These are phyloP conservation scores for Parnassius apollo DNA, from an alignment of 2,888 invertebrate species.

Conservation along the genomic window DNA sequence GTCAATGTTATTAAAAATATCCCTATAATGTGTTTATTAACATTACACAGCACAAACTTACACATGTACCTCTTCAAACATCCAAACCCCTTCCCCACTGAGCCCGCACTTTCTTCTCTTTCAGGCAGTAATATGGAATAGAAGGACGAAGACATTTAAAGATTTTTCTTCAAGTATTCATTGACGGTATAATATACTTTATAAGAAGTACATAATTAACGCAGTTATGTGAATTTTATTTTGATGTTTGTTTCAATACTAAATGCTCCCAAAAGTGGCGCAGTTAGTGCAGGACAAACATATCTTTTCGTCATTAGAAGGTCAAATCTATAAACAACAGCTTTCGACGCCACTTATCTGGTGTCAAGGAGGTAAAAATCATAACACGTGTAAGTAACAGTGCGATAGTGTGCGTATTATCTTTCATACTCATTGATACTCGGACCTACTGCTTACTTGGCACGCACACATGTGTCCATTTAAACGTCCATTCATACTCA, in stretches of 20 bases:
- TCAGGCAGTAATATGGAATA: no score
- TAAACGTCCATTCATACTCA: slow-evolving; percentile 30
- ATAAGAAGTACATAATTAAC: no score
- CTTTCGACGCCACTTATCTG: slow-evolving; percentile 20
- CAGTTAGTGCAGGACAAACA: neutral
- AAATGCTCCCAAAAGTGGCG: neutral
- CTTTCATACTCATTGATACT: slow-evolving; percentile 4
- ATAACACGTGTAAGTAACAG: slow-evolving; percentile 1
- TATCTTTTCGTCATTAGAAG: slow-evolving; percentile 3
- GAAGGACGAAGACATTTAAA: no score
- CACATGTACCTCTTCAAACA: no score
- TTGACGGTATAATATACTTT: no score
- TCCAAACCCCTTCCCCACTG: no score
- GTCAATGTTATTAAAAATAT: no score
- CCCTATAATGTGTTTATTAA: no score
- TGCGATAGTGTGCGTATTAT: slow-evolving; percentile 18
- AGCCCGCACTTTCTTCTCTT: no score
- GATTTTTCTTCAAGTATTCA: no score
- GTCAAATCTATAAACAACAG: slow-evolving; percentile 14
- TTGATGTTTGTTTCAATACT: neutral
- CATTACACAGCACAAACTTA: no score
- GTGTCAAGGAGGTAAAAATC: slow-evolving; percentile 18
- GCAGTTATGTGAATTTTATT: no score
- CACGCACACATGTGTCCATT: slow-evolving; percentile 8
- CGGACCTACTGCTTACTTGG: slow-evolving; percentile 11